A percentile compares a stretch with the other conserved stretches of the same genome.
These are phyloP conservation scores for Chlorospingus flavigularis DNA, from an alignment of 2,797 vertebrate genomes.

Conservation along the genomic window DNA sequence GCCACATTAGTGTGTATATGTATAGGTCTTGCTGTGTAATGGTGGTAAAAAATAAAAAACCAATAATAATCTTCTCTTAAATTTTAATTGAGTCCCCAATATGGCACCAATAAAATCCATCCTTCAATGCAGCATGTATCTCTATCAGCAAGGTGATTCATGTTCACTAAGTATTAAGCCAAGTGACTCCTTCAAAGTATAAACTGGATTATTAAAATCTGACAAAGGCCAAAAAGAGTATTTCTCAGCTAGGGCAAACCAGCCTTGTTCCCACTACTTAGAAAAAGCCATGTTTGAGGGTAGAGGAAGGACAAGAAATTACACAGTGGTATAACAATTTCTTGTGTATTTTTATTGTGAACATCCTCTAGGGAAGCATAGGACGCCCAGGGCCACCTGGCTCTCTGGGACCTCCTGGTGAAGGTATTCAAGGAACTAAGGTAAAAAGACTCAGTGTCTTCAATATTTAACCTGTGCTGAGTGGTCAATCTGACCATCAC, in stretches of 20 bases:
- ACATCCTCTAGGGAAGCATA: conserved; percentile 77
- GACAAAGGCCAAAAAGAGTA: not conserved
- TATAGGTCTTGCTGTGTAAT: not conserved
- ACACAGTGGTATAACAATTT: not conserved
- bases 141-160: not conserved
- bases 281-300: not conserved
- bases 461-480: not conserved
- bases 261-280: not conserved
- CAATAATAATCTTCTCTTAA: not conserved
- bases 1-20: not conserved
- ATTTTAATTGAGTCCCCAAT: not conserved
- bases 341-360: not conserved
- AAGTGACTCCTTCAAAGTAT: not conserved
- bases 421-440: conserved; percentile 90
- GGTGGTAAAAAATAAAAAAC: not conserved
- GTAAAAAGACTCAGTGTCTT: conserved; percentile 69
- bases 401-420: conserved; percentile 81
- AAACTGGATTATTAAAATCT: not conserved
- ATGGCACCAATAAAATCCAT: not conserved
- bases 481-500: not conserved
- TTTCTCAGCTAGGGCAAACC: not conserved
- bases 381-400: conserved; percentile 84
- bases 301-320: not conserved
- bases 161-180: not conserved
- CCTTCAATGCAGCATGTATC: not conserved